Evolutionary conservation across 2,797 vertebrate genomes (phyloP).

Genomic region (Lophotriccus pileatus): DNA sequence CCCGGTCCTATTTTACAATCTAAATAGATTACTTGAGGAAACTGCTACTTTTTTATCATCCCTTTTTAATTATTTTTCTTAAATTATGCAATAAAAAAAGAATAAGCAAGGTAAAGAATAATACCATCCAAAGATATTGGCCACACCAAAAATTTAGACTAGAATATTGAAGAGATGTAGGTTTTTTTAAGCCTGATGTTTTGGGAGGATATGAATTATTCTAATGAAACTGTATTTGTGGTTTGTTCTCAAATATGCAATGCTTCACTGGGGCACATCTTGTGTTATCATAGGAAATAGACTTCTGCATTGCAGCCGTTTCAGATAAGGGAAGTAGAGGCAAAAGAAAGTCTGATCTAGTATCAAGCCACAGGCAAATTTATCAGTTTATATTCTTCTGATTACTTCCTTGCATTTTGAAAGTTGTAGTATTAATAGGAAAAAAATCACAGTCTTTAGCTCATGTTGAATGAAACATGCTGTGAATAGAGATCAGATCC

Average conservation of each 20-base stretch:
- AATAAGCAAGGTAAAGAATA: background rate
- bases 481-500: background rate
- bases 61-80: background rate
- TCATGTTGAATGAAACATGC: background rate
- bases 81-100: background rate
- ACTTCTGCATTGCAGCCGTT: background rate
- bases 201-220: background rate
- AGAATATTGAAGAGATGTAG: background rate
- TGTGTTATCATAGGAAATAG: background rate
- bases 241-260: background rate
- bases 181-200: background rate
- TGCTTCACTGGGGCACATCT: background rate
- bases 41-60: background rate
- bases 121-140: background rate
- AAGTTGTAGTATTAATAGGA: background rate
- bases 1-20: background rate
- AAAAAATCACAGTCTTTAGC: background rate
- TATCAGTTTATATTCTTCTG: background rate
- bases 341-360: background rate
- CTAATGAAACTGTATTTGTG: background rate
- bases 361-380: background rate
- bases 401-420: background rate
- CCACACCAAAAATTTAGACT: background rate
- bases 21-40: background rate
- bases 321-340: background rate